phyloP scores from a whole-genome alignment of 2,113 vertebrate species.

The Numida meleagris region DNA sequence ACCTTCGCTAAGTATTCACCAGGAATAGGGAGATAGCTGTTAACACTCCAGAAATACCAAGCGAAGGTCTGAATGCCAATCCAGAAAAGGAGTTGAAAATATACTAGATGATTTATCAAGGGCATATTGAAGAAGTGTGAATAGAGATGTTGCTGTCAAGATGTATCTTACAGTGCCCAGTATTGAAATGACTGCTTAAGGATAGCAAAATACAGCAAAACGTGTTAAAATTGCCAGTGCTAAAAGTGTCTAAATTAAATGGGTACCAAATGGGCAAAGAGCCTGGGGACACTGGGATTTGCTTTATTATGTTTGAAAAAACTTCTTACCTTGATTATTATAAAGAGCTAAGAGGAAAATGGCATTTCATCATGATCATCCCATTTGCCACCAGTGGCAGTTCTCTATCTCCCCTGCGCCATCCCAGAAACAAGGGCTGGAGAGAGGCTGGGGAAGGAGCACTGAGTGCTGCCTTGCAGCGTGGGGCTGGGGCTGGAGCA shows the following conservation, averaged over 20 bases:
- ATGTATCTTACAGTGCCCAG: constrained; percentile 9
- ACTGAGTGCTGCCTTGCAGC: background rate
- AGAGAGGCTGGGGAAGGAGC: background rate
- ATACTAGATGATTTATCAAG: constrained; percentile 56
- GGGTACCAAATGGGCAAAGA: background rate
- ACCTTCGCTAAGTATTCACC: constrained; percentile 44
- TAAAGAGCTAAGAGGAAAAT: background rate
- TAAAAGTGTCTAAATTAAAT: background rate
- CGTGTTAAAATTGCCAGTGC: background rate
- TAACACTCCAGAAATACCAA: constrained; percentile 70
- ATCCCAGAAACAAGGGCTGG: background rate
- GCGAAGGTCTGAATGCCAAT: constrained; percentile 60
- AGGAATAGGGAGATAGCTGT: constrained; percentile 68
- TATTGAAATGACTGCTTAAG: constrained; percentile 18
- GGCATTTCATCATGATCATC: background rate
- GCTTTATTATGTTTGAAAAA: background rate
- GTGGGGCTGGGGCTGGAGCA: background rate
- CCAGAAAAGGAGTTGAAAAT: constrained; percentile 69
- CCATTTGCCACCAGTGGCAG: background rate
- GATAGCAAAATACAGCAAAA: background rate
- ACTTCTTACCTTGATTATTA: background rate
- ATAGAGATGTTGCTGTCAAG: constrained; percentile 50
- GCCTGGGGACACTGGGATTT: background rate
- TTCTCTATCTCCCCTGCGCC: background rate
- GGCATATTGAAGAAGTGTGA: constrained; percentile 58